A percentile compares a stretch with the other conserved stretches of the same genome.
Evolutionary conservation across 92 coral and sea anemone species (phyloP).

Genomic region (Actinostola sp.): DNA sequence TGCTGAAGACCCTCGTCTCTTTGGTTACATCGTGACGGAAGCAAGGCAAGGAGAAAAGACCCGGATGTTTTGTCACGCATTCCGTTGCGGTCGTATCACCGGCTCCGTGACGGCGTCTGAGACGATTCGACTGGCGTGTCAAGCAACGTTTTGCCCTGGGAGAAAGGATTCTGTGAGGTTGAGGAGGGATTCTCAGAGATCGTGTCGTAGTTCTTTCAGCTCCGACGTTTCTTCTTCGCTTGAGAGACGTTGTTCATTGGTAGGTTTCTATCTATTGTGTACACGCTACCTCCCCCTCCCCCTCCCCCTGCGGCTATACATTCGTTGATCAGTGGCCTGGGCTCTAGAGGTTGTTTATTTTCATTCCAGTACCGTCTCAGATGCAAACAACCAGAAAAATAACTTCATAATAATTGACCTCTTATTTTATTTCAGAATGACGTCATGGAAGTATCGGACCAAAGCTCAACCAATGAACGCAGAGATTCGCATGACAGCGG

Average conservation of each 20-base stretch:
- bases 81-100: constrained; percentile 95
- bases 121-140: constrained; percentile 87
- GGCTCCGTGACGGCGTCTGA: constrained; percentile 85
- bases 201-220: constrained; percentile 46
- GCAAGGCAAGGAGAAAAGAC: constrained; percentile 96
- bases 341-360: too few species aligned
- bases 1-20: constrained; percentile 86
- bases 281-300: too few species aligned
- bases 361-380: too few species aligned
- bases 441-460: constrained; percentile 9
- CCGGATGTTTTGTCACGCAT: constrained; percentile 93
- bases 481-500: constrained; percentile 5
- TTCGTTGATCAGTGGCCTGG: too few species aligned
- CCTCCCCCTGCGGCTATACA: too few species aligned
- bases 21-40: constrained; percentile 93
- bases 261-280: too few species aligned
- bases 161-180: constrained; percentile 63
- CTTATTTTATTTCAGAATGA: constrained; percentile 27
- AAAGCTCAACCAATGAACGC: constrained; percentile 2
- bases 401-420: too few species aligned
- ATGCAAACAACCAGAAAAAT: too few species aligned
- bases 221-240: constrained; percentile 55
- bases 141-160: constrained; percentile 76
- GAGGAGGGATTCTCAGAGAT: constrained; percentile 64
- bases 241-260: constrained; percentile 44